phyloP scores from a whole-genome alignment of 2,113 vertebrate genomes.

The Phoenicopterus ruber region DNA sequence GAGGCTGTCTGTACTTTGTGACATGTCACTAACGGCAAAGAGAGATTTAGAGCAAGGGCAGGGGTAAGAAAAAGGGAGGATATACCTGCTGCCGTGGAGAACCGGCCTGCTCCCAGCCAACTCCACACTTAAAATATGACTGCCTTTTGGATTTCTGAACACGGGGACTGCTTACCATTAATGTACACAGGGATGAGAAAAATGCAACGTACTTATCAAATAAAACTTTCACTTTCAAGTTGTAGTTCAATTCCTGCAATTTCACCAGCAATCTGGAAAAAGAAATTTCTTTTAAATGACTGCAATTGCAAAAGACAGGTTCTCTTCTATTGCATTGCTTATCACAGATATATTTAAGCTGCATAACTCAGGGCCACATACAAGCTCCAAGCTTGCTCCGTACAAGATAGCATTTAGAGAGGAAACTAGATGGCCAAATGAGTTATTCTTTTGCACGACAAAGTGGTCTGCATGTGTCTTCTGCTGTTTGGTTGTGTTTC shows the following conservation, averaged over 20 bases:
- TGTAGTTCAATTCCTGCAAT: conserved; percentile 93
- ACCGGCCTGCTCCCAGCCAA: background rate
- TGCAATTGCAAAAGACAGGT: background rate
- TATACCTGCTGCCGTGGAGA: background rate
- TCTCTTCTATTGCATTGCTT: background rate
- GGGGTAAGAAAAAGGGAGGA: background rate
- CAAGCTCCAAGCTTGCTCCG: background rate
- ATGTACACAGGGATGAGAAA: background rate
- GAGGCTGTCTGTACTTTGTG: background rate
- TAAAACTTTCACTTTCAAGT: conserved; percentile 90
- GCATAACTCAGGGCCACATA: background rate
- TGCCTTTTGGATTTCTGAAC: background rate
- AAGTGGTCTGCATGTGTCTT: background rate
- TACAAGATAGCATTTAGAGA: background rate
- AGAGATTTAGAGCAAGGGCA: background rate
- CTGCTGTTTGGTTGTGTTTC: background rate
- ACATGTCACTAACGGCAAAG: background rate
- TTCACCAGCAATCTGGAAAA: conserved; percentile 88
- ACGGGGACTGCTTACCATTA: background rate
- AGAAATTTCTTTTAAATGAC: background rate
- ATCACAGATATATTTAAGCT: background rate
- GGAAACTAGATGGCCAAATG: background rate
- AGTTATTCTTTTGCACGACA: background rate
- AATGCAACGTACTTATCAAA: conserved; percentile 91
- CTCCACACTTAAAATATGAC: background rate